These are phyloP conservation scores for Cyclargus thomasi DNA, from an alignment of 1,140 invertebrate genomes.

Conservation along the genomic window DNA sequence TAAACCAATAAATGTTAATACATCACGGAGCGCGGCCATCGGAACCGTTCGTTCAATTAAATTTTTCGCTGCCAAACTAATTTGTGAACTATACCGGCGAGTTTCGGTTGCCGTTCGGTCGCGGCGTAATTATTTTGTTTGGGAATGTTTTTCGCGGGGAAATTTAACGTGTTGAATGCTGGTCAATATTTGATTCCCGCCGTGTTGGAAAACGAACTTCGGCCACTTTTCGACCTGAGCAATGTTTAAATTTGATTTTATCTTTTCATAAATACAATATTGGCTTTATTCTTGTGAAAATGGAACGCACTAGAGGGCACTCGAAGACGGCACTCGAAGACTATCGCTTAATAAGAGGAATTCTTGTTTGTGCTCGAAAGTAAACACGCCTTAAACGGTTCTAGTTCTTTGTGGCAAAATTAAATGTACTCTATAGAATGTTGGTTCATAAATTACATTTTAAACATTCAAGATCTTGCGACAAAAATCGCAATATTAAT, in stretches of 20 bases:
- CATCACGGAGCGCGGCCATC: conserved; percentile 48
- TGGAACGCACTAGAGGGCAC: conserved; percentile 19
- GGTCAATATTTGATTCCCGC: conserved; percentile 61
- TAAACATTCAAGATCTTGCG: neutral
- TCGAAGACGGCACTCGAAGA: neutral
- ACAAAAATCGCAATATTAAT: neutral
- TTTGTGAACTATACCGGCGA: conserved; percentile 61
- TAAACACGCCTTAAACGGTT: neutral
- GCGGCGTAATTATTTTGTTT: conserved; percentile 61
- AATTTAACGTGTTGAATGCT: conserved; percentile 60
- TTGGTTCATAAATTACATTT: neutral
- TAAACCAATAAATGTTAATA: conserved; percentile 72
- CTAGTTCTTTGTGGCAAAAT: neutral
- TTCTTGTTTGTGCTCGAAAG: neutral
- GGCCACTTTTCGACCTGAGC: conserved; percentile 41
- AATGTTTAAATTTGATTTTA: conserved; percentile 53
- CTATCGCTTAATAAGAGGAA: conserved; percentile 1
- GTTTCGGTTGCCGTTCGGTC: conserved; percentile 44
- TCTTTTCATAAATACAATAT: conserved; percentile 17
- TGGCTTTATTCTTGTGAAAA: conserved; percentile 20
- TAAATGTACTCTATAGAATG: neutral
- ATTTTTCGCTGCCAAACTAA: conserved; percentile 67
- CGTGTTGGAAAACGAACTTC: conserved; percentile 33
- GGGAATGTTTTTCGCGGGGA: conserved; percentile 62
- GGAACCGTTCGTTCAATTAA: conserved; percentile 55